phyloP scores from a whole-genome alignment of 2,797 vertebrate genomes.

The Thaleichthys pacificus region DNA sequence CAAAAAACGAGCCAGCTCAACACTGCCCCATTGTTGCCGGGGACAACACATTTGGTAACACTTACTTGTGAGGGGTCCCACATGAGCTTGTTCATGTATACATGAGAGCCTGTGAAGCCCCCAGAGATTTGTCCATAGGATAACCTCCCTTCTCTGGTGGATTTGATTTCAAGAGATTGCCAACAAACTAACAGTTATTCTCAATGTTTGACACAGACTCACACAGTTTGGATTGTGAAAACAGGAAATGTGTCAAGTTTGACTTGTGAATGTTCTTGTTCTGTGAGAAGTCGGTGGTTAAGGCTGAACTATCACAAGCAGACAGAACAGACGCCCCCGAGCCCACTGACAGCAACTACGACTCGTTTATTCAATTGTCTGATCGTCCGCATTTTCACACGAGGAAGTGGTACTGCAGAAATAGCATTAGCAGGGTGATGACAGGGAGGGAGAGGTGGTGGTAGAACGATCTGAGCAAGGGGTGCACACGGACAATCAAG shows the following conservation, averaged over 20 bases:
- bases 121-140: slow-evolving; percentile 2
- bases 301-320: background rate
- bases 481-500: background rate
- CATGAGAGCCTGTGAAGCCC: slow-evolving; percentile 13
- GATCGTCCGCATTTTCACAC: too few relatives aligned
- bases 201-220: background rate
- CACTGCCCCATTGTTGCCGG: slow-evolving; percentile 73
- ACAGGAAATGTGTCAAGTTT: background rate
- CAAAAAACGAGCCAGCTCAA: slow-evolving; percentile 54
- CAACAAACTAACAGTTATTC: background rate
- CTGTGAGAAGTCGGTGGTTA: background rate
- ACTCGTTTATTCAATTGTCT: background rate
- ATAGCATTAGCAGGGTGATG: background rate
- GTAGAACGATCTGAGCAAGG: background rate
- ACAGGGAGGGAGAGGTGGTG: background rate
- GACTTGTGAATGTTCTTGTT: background rate
- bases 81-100: slow-evolving; percentile 46
- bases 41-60: slow-evolving; percentile 71
- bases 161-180: background rate
- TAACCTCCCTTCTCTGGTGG: background rate
- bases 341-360: background rate
- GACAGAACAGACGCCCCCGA: background rate
- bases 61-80: slow-evolving; percentile 65
- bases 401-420: background rate
- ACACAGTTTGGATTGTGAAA: background rate